phyloP scores from a whole-genome alignment of 2,113 vertebrate species.

The Menidia beryllina region DNA sequence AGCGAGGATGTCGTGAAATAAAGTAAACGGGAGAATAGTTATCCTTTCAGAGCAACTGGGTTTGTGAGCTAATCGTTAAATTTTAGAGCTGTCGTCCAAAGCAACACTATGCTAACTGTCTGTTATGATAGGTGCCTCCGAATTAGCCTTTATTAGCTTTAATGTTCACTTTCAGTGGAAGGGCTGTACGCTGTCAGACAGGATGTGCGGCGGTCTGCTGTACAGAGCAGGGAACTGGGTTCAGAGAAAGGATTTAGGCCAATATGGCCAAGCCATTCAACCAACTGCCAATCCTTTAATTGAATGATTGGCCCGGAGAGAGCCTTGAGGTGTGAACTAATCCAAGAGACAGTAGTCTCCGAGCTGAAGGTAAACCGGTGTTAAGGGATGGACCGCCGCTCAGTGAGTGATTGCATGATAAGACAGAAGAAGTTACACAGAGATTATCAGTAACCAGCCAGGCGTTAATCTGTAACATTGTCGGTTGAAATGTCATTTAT shows the following conservation, averaged over 20 bases:
- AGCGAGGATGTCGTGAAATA: background rate
- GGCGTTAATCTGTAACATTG: slow-evolving; percentile 12
- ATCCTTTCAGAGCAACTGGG: too few species aligned
- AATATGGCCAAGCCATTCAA: slow-evolving; percentile 26
- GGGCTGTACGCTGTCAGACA: background rate
- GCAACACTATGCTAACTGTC: background rate
- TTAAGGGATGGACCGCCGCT: background rate
- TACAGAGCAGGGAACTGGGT: slow-evolving; percentile 1
- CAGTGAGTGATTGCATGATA: background rate
- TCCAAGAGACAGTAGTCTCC: slow-evolving; percentile 18
- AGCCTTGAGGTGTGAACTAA: slow-evolving; percentile 25
- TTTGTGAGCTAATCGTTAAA: background rate
- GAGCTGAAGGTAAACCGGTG: background rate
- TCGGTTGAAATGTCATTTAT: background rate
- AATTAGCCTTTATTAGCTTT: background rate
- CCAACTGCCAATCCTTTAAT: slow-evolving; percentile 63
- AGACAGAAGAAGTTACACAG: background rate
- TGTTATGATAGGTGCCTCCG: background rate
- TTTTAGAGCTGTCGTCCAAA: background rate
- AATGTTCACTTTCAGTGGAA: background rate
- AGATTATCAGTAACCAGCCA: background rate
- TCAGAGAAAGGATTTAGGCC: slow-evolving; percentile 1
- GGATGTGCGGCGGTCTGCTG: background rate
- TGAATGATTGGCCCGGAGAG: slow-evolving; percentile 51
- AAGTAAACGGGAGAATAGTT: too few species aligned